phyloP scores from a whole-genome alignment of 1,140 invertebrate genomes.

The Heliconius melpomene region DNA sequence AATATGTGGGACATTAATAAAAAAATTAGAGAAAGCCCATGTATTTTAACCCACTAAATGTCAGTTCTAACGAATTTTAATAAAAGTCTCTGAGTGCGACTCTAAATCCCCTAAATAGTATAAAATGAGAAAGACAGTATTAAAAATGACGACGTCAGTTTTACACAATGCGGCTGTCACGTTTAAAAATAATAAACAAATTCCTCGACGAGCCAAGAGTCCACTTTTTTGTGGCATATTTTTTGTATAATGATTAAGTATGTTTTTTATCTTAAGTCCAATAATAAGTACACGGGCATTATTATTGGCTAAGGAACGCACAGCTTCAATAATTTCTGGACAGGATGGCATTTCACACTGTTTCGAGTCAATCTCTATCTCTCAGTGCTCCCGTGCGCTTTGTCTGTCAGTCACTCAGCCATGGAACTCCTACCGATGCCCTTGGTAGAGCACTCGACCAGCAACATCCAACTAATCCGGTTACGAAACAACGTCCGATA shows the following conservation, averaged over 20 bases:
- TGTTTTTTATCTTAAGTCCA: neutral
- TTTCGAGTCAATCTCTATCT: no score
- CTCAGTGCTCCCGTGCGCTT: no score
- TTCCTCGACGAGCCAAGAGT: neutral
- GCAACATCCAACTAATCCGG: neutral
- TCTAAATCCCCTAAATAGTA: neutral
- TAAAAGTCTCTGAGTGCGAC: neutral
- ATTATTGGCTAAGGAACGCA: no score
- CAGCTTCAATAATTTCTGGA: no score
- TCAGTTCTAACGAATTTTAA: neutral
- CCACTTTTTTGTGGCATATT: neutral
- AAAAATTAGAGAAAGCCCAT: no score
- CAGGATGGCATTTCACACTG: no score
- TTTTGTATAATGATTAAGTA: neutral
- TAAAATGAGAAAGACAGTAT: neutral
- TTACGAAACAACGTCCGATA: neutral
- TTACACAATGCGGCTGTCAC: conserved; percentile 13
- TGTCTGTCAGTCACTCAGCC: no score
- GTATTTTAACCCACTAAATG: no score
- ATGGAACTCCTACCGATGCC: no score
- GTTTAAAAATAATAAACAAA: conserved; percentile 25
- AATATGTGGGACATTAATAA: no score
- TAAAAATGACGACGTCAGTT: conserved; percentile 1
- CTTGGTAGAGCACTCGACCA: neutral
- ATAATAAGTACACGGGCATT: neutral